phyloP scores from a whole-genome alignment of 2,113 vertebrate species.

The Phylloscopus whistleri region DNA sequence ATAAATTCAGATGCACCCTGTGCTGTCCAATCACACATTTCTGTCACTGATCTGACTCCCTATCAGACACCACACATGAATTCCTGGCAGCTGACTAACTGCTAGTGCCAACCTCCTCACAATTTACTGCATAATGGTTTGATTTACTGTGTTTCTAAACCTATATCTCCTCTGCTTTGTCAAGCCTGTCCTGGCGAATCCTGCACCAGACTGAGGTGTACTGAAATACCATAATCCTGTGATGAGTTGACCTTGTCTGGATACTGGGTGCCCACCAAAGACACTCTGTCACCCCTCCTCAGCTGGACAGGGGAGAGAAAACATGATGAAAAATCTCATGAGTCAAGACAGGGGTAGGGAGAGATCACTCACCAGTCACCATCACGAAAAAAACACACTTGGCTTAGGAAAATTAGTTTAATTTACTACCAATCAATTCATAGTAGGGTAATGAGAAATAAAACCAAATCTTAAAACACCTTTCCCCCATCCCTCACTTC shows the following conservation, averaged over 20 bases:
- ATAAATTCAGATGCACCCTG: neutral
- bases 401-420: neutral
- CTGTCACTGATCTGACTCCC: neutral
- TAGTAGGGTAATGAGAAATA: neutral
- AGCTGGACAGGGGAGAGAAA: neutral
- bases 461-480: neutral
- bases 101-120: neutral
- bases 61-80: neutral
- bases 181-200: neutral
- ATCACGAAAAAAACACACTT: neutral
- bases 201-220: rapidly evolving
- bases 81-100: neutral
- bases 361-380: neutral
- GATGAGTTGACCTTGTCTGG: neutral
- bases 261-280: neutral
- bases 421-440: neutral
- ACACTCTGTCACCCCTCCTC: neutral
- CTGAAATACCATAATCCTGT: neutral
- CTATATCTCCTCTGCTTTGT: neutral
- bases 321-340: neutral
- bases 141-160: neutral
- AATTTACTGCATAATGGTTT: neutral
- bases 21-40: neutral
- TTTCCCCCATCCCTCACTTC: neutral
- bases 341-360: neutral